phyloP scores from a whole-genome alignment of 2,797 vertebrate species.

The Synanceia verrucosa region DNA sequence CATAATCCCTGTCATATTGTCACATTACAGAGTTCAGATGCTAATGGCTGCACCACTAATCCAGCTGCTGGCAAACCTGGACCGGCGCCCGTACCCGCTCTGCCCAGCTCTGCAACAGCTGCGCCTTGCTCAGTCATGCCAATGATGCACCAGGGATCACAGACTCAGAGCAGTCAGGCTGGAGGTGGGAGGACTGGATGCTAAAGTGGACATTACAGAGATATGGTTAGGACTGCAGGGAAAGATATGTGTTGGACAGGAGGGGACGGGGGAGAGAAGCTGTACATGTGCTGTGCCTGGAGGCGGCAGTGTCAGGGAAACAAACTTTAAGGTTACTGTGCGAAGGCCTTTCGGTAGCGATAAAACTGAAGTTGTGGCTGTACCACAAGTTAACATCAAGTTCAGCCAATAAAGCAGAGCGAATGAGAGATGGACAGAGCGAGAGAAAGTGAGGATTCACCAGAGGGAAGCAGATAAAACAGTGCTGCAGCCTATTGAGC shows the following conservation, averaged over 20 bases:
- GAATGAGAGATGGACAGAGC: conserved; percentile 4
- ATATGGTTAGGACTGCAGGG: conserved; percentile 10
- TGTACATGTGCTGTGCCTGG: background rate
- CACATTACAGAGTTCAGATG: conserved; percentile 82
- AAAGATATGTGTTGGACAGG: conserved; percentile 9
- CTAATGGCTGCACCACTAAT: conserved; percentile 79
- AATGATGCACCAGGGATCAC: conserved; percentile 51
- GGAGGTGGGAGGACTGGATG: conserved; percentile 22
- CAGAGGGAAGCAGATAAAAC: conserved; percentile 36
- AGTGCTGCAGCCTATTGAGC: conserved; percentile 56
- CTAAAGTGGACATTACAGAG: conserved; percentile 39
- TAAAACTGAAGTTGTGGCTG: conserved; percentile 8
- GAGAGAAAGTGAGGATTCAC: conserved; percentile 21
- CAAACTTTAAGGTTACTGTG: conserved; percentile 10
- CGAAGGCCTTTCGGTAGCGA: background rate
- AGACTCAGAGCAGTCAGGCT: conserved; percentile 22
- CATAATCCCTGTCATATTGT: conserved; percentile 82
- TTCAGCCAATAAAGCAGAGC: conserved; percentile 13
- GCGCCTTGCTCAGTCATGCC: conserved; percentile 63
- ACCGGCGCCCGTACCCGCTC: conserved; percentile 59
- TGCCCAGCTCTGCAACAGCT: conserved; percentile 67
- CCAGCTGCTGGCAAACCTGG: conserved; percentile 76
- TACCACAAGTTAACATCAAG: conserved; percentile 2
- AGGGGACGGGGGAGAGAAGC: background rate
- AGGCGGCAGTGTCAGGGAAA: background rate